These are phyloP conservation scores for Coelopa pilipes DNA, from an alignment of 2,888 invertebrate genomes.

Conservation along the genomic window DNA sequence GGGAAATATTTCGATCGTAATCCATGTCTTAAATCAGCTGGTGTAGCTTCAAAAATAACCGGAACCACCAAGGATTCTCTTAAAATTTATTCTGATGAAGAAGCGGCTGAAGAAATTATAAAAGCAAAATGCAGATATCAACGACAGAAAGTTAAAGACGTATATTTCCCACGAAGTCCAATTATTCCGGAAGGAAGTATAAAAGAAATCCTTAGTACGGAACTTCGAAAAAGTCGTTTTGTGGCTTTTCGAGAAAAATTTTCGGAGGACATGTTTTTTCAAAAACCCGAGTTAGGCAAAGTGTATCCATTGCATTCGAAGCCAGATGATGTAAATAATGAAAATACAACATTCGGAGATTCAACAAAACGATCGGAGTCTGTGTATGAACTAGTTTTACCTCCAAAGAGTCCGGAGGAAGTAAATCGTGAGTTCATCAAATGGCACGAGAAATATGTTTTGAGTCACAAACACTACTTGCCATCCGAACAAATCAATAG, in stretches of 20 bases:
- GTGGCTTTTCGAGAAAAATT: slow-evolving; percentile 58
- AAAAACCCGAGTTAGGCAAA: slow-evolving; percentile 53
- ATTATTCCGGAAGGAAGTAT: slow-evolving; percentile 47
- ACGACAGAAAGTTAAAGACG: slow-evolving; percentile 10
- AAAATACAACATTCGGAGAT: slow-evolving; percentile 54
- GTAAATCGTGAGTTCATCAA: slow-evolving; percentile 51
- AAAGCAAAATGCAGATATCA: slow-evolving; percentile 43
- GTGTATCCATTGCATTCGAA: slow-evolving; percentile 50
- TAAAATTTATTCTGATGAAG: slow-evolving; percentile 46
- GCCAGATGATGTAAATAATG: slow-evolving; percentile 55
- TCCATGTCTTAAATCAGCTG: slow-evolving; percentile 50
- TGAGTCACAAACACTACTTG: slow-evolving; percentile 60
- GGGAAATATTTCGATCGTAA: slow-evolving; percentile 52
- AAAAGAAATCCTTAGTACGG: slow-evolving; percentile 52
- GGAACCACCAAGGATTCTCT: slow-evolving; percentile 43
- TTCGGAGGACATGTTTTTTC: slow-evolving; percentile 58
- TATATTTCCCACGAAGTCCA: slow-evolving; percentile 34
- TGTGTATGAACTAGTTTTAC: slow-evolving; percentile 51
- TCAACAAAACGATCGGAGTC: slow-evolving; percentile 33
- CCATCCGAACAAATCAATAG: slow-evolving; percentile 57
- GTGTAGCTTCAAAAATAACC: slow-evolving; percentile 37
- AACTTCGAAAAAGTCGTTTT: slow-evolving; percentile 59
- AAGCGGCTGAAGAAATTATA: slow-evolving; percentile 54
- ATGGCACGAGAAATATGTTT: slow-evolving; percentile 56
- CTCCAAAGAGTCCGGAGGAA: slow-evolving; percentile 50